A percentile compares a stretch with the other conserved stretches of the same genome.
phyloP scores from a whole-genome alignment of 2,888 invertebrate species.

The Alcis repandata region DNA sequence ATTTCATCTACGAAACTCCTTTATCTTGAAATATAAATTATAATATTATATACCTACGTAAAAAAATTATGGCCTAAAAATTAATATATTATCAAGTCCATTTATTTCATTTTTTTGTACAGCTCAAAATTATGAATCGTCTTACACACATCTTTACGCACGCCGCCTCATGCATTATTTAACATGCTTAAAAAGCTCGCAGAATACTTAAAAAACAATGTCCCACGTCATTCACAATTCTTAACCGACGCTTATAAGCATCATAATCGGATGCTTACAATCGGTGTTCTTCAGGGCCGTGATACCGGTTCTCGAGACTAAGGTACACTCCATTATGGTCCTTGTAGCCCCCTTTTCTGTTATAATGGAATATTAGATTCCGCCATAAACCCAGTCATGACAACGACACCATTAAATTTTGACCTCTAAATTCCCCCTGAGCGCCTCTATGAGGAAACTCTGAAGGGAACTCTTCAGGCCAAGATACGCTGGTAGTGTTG shows the following conservation, averaged over 20 bases:
- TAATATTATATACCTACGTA: too few relatives aligned
- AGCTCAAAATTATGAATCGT: constrained; percentile 26
- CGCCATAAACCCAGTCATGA: constrained; percentile 69
- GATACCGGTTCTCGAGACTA: constrained; percentile 45
- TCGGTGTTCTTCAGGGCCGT: constrained; percentile 23
- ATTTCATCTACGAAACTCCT: too few relatives aligned
- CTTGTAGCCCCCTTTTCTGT: constrained; percentile 68
- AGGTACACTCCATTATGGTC: constrained; percentile 69
- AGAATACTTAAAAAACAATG: constrained; percentile 54
- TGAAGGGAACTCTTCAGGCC: constrained; percentile 51
- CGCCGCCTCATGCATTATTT: constrained; percentile 58
- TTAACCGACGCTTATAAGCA: constrained; percentile 15
- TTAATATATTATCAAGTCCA: too few relatives aligned
- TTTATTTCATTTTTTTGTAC: not conserved
- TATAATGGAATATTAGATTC: constrained; percentile 82
- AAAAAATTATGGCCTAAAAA: too few relatives aligned
- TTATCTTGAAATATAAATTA: too few relatives aligned
- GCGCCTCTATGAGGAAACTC: constrained; percentile 41
- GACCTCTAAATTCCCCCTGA: constrained; percentile 64
- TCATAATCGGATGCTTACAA: constrained; percentile 30
- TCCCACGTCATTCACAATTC: constrained; percentile 49
- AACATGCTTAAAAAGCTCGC: constrained; percentile 52
- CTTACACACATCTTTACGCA: constrained; percentile 37
- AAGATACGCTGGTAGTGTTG: constrained; percentile 52
- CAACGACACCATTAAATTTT: constrained; percentile 64